A percentile compares a stretch with the other conserved stretches of the same genome.
Evolutionary conservation across 1,140 invertebrate species (phyloP).

Genomic region (Drosophila bifasciata): DNA sequence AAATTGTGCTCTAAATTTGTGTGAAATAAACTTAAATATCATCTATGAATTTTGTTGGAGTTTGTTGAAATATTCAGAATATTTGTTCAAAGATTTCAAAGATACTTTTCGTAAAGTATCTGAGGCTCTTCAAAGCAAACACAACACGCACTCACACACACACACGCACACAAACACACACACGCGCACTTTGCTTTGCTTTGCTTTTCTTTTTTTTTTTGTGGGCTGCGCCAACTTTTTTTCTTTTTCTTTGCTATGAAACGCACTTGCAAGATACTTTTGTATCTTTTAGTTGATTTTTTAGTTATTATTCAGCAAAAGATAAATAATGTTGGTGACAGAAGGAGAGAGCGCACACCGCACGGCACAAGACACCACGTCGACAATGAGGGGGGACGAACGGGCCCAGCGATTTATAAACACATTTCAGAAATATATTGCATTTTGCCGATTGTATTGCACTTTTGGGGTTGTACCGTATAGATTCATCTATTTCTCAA

Average conservation of each 20-base stretch:
- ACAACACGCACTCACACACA: slow-evolving; percentile 54
- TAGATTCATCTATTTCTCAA: no score
- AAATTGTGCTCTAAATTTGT: slow-evolving; percentile 28
- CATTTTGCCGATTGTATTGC: no score
- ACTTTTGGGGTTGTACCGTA: no score
- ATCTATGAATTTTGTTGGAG: slow-evolving; percentile 9
- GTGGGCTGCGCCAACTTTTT: slow-evolving; percentile 71
- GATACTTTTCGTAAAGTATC: slow-evolving; percentile 25
- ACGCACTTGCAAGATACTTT: slow-evolving; percentile 39
- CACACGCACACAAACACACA: slow-evolving; percentile 45
- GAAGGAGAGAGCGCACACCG: slow-evolving; percentile 35
- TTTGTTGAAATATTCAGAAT: slow-evolving; percentile 27
- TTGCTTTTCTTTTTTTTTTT: slow-evolving; percentile 55
- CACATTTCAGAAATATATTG: no score
- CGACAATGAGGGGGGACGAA: slow-evolving; percentile 58
- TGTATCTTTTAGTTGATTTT: slow-evolving; percentile 46
- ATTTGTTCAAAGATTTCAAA: slow-evolving; percentile 3
- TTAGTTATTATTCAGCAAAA: slow-evolving; percentile 41
- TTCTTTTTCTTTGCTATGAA: slow-evolving; percentile 33
- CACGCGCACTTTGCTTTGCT: slow-evolving; percentile 67
- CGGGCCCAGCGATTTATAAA: neutral
- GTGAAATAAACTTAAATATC: slow-evolving; percentile 30
- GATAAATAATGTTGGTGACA: slow-evolving; percentile 36
- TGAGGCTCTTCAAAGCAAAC: slow-evolving; percentile 14
- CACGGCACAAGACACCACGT: slow-evolving; percentile 63